These are phyloP conservation scores for Drosophila melanica DNA, from an alignment of 1,140 invertebrate genomes.

Conservation along the genomic window DNA sequence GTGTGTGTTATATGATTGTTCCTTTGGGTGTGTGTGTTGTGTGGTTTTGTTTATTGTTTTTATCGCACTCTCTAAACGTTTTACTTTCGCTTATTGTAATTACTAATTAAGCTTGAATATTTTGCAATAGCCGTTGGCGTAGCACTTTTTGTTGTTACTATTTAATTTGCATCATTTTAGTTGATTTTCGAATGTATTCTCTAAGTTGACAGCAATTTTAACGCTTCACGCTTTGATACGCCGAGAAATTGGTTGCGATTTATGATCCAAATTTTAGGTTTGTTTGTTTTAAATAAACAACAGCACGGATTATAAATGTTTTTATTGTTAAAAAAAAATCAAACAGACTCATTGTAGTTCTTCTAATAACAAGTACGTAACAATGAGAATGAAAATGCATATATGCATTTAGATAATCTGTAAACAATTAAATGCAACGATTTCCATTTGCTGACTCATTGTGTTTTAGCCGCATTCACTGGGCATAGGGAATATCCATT, in stretches of 20 bases:
- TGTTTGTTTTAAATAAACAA: neutral
- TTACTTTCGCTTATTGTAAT: constrained; percentile 60
- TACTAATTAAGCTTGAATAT: constrained; percentile 28
- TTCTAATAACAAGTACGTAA: neutral
- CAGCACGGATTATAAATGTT: neutral
- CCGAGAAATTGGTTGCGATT: constrained; percentile 28
- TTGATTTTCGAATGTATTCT: constrained; percentile 1
- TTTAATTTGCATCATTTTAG: constrained; percentile 22
- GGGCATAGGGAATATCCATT: neutral
- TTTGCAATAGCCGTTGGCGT: constrained; percentile 14
- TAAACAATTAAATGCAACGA: neutral
- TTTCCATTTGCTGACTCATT: constrained; percentile 8
- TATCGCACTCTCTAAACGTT: constrained; percentile 48
- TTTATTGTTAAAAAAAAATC: neutral
- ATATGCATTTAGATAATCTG: neutral
- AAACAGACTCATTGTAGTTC: too few species aligned
- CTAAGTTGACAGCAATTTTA: constrained; percentile 25
- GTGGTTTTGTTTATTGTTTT: constrained; percentile 20
- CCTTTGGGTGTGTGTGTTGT: neutral
- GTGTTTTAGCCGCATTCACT: neutral
- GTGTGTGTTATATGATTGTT: neutral
- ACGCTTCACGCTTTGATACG: constrained; percentile 29
- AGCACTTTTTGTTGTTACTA: constrained; percentile 3
- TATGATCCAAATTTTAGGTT: constrained; percentile 15
- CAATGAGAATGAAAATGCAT: neutral